These are phyloP conservation scores for Drosophila suzukii DNA, from an alignment of 1,140 invertebrate genomes.

Conservation along the genomic window DNA sequence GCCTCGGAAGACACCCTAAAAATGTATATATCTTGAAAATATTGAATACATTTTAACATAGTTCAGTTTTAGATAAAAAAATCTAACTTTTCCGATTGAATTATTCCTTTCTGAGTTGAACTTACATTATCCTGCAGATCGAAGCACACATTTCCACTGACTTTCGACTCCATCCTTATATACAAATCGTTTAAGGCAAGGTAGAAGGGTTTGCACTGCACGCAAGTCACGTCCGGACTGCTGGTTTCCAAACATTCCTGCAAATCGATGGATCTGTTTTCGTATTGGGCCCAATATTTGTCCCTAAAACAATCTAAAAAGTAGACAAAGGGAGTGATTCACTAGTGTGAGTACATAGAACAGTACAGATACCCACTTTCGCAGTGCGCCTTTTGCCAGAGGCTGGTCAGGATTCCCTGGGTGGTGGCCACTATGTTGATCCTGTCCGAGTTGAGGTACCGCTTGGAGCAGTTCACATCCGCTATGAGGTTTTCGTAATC, in stretches of 20 bases:
- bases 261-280: neutral
- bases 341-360: neutral
- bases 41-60: too few relatives aligned
- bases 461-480: constrained; percentile 50
- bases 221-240: constrained; percentile 23
- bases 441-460: constrained; percentile 67
- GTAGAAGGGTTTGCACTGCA: constrained; percentile 40
- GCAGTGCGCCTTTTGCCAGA: constrained; percentile 72
- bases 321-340: neutral
- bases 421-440: constrained; percentile 68
- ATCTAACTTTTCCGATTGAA: too few relatives aligned
- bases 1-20: too few relatives aligned
- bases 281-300: constrained; percentile 31
- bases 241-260: neutral
- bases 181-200: constrained; percentile 15
- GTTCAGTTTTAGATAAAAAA: too few relatives aligned
- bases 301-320: constrained; percentile 58
- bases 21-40: too few relatives aligned
- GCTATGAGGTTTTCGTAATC: constrained; percentile 24
- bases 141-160: constrained; percentile 64
- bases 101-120: too few relatives aligned
- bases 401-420: constrained; percentile 46
- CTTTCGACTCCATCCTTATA: constrained; percentile 57
- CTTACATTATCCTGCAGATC: constrained; percentile 72
- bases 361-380: constrained; percentile 44